A percentile compares a stretch with the other conserved stretches of the same genome.
Conservation (phyloP, 2,113 vertebrate species). For the Gallinago undulata region DNA sequence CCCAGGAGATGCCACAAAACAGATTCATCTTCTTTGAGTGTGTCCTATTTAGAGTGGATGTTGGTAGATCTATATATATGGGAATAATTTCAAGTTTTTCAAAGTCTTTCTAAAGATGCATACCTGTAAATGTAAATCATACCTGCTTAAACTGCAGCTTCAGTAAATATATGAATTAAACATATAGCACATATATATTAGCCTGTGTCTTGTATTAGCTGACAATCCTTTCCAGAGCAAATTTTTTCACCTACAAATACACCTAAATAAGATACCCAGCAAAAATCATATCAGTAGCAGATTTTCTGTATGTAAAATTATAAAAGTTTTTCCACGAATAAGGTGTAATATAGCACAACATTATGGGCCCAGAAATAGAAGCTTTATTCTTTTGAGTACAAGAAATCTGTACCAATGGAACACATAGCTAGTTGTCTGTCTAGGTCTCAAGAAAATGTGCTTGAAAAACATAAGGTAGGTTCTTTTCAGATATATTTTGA, state of each 20-base stretch:
- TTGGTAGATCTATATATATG: background rate
- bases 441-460: background rate
- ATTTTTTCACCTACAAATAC: background rate
- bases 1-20: background rate
- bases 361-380: background rate
- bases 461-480: background rate
- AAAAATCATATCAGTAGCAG: background rate
- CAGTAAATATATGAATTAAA: background rate
- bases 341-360: background rate
- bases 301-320: background rate
- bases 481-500: background rate
- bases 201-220: background rate
- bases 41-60: background rate
- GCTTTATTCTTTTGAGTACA: background rate
- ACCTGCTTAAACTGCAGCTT: background rate
- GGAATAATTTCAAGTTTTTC: background rate
- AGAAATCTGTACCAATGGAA: background rate
- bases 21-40: background rate
- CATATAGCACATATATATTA: background rate
- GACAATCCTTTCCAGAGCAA: background rate
- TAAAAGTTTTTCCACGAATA: background rate
- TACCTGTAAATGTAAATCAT: background rate
- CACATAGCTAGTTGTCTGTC: background rate
- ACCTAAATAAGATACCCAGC: background rate
- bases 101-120: background rate